Evolutionary conservation across 2,797 vertebrate genomes (phyloP), one percentile per base, ranked within the genome.

Genomic region (Benthosema pterotum): DNA sequence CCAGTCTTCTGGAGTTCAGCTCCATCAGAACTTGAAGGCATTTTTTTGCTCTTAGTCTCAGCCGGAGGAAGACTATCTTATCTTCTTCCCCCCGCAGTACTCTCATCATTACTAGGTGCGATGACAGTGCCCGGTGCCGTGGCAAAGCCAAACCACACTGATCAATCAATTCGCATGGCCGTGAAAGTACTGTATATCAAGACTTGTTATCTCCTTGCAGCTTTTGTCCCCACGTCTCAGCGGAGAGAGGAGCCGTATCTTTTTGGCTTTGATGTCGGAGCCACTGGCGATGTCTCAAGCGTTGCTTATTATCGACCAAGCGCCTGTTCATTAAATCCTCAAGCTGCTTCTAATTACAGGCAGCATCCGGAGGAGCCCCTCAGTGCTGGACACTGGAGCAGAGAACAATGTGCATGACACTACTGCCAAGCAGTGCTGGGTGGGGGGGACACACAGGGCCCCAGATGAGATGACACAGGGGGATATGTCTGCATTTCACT

Each of bases 191-290:
- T 65, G 80, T 83, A 78, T 1, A 80, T 77, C 83, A 79, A 82
- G 88, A 87, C 89, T 94, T 86, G 90, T 94, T 94, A 94, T 93
- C 91, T 90, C 59, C 76, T 90, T 76, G 80, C 90, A 88, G 92
- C 90, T 89, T 92, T 82, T 75, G 2, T 25, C 25, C 28, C 47
- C 13, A 77, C 80, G 90, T 88, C 86, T 75, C 32, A 38, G 32
- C 32, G 32, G 32, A 38, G 67, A 75, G 81, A 71, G 80, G 89
- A 91, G 85, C 82, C 85, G 70, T 92, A 94, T 93, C 90, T 90
- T 75, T 90, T 76, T 65, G 59, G 84, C 87, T 91, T 94, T 95
- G 94, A 95, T 94, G 94, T 93, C 69, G 1, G 73, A 90, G 92
- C 93, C 92, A 87, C 82, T 68, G 74, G 92, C 93, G 71, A 85